A percentile compares a stretch with the other conserved stretches of the same genome.
Evolutionary conservation across 2,888 invertebrate genomes (phyloP).

Genomic region (Lasioglossum lativentre): DNA sequence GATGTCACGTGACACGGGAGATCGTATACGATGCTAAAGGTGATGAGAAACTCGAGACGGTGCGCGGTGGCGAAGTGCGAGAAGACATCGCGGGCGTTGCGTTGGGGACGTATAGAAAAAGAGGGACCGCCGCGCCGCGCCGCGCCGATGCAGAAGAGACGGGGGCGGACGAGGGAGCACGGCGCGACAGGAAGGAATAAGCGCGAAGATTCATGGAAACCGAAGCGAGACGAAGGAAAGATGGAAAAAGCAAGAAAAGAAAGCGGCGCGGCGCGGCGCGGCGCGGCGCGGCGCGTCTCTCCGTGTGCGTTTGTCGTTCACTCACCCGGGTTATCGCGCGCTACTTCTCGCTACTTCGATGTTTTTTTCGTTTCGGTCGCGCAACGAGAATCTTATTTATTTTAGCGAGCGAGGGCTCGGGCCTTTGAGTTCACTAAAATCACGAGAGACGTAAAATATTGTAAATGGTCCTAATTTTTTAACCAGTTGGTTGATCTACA

Average conservation of each 20-base stretch:
- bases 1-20: conserved; percentile 55
- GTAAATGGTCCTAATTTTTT: no score
- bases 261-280: conserved; percentile 29
- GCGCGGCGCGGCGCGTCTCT: conserved; percentile 49
- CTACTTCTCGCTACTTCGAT: conserved; percentile 25
- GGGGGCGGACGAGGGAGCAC: not conserved
- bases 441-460: no score
- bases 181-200: not conserved
- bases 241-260: conserved; percentile 50
- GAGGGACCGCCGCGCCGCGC: no score
- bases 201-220: conserved; percentile 17
- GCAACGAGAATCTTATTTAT: conserved; percentile 61
- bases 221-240: conserved; percentile 27
- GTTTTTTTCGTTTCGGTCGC: conserved; percentile 14
- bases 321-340: conserved; percentile 46
- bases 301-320: conserved; percentile 66
- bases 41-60: conserved; percentile 69
- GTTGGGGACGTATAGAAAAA: not conserved
- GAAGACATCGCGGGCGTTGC: not conserved
- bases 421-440: no score
- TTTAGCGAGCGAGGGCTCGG: conserved; percentile 51
- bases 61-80: conserved; percentile 37
- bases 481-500: no score
- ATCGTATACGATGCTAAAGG: conserved; percentile 65
- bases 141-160: not conserved